These are phyloP conservation scores for Parus major DNA, from an alignment of 2,113 vertebrate genomes.

Conservation along the genomic window DNA sequence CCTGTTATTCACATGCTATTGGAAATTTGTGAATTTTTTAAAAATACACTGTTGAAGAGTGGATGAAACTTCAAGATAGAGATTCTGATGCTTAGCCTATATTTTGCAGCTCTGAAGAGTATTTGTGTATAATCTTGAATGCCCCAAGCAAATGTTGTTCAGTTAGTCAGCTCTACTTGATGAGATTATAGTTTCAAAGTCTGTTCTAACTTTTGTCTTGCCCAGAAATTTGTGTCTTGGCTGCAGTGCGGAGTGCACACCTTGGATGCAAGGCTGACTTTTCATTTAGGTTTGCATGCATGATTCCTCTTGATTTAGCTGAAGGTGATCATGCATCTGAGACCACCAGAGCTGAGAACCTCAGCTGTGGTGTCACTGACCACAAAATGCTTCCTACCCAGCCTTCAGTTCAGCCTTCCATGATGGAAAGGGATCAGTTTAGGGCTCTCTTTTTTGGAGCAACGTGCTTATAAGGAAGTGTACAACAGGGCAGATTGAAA, in stretches of 20 bases:
- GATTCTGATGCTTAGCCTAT: not conserved
- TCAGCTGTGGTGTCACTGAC: not conserved
- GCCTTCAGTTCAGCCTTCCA: not conserved
- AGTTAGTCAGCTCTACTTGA: not conserved
- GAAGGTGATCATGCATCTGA: not conserved
- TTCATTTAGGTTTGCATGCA: not conserved
- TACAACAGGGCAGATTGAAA: not conserved
- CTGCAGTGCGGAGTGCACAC: not conserved
- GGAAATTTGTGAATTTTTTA: not conserved
- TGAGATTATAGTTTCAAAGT: not conserved
- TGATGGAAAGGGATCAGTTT: not conserved
- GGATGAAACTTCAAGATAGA: not conserved
- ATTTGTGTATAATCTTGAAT: not conserved
- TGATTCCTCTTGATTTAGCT: not conserved
- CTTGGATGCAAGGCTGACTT: not conserved
- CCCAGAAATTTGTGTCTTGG: not conserved
- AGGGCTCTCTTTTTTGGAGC: not conserved
- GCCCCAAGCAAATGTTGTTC: not conserved
- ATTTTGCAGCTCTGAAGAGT: not conserved
- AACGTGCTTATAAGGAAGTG: rapidly evolving
- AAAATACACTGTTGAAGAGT: not conserved
- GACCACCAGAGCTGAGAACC: not conserved
- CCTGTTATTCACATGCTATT: not conserved
- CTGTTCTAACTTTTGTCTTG: not conserved
- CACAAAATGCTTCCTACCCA: not conserved